Evolutionary conservation across 2,888 invertebrate species (phyloP).

Genomic region (Ptychoptera albimana): DNA sequence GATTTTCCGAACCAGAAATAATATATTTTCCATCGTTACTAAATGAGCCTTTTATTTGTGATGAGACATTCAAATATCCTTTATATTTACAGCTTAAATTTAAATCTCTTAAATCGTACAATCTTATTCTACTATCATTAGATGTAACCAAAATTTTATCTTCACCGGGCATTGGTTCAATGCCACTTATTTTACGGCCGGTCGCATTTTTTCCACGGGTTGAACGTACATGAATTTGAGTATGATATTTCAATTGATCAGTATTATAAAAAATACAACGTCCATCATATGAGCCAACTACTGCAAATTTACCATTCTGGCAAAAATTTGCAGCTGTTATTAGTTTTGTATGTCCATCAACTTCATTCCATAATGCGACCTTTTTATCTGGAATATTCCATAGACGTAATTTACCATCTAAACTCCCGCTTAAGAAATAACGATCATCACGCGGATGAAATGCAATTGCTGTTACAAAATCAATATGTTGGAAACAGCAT

Average conservation of each 20-base stretch:
- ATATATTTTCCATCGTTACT: conserved; percentile 97
- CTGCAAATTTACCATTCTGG: conserved; percentile 94
- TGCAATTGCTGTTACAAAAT: conserved; percentile 97
- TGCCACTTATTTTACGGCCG: conserved; percentile 91
- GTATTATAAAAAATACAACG: conserved; percentile 97
- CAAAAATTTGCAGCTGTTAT: conserved; percentile 97
- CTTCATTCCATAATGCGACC: conserved; percentile 95
- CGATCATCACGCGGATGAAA: conserved; percentile 85
- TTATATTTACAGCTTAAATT: conserved; percentile 93
- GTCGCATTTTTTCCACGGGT: conserved; percentile 90
- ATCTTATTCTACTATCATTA: conserved; percentile 89
- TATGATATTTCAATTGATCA: conserved; percentile 95
- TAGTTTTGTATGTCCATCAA: conserved; percentile 82
- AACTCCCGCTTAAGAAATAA: conserved; percentile 87
- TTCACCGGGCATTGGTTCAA: conserved; percentile 90
- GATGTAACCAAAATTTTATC: conserved; percentile 94
- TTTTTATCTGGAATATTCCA: conserved; percentile 99
- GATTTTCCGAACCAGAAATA: conserved; percentile 93
- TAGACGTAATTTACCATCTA: conserved; percentile 93
- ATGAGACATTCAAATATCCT: conserved; percentile 83
- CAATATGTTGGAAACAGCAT: conserved; percentile 97
- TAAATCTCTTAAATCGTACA: conserved; percentile 89
- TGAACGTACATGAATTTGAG: conserved; percentile 91
- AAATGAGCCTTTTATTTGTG: conserved; percentile 94
- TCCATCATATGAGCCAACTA: conserved; percentile 96